Conservation (phyloP, 2,797 vertebrate species). For the Darevskia mixta region DNA sequence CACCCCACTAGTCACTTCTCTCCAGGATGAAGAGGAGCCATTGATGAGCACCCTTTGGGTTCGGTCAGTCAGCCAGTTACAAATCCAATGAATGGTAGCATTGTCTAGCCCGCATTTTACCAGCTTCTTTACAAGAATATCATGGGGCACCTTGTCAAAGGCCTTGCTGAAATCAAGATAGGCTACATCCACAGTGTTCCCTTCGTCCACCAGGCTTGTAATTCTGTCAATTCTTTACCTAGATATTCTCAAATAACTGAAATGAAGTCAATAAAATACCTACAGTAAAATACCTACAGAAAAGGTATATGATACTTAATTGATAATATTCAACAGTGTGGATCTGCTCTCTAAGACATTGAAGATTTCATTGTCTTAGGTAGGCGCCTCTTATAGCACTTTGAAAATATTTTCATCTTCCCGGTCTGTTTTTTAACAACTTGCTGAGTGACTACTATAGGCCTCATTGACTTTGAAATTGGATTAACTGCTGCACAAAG, state of each 20-base stretch:
- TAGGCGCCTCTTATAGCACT: neutral
- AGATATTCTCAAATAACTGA: neutral
- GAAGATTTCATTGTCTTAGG: neutral
- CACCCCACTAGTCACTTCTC: too few species aligned
- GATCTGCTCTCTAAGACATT: neutral
- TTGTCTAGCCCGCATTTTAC: too few species aligned
- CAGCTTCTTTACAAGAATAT: too few species aligned
- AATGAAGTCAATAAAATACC: neutral
- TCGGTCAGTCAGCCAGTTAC: too few species aligned
- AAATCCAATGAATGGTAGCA: too few species aligned
- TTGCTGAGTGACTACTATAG: conserved; percentile 30
- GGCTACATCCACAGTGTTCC: too few species aligned
- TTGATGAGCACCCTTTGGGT: too few species aligned
- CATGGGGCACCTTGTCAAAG: too few species aligned
- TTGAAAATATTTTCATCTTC: conserved; percentile 19
- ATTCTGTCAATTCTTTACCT: too few species aligned
- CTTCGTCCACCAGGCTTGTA: too few species aligned
- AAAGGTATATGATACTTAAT: neutral
- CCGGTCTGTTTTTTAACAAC: neutral
- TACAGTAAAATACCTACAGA: neutral
- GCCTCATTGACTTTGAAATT: conserved; percentile 34
- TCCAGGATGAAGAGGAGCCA: too few species aligned
- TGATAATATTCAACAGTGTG: neutral
- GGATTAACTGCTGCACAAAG: conserved; percentile 33
- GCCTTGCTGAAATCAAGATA: too few species aligned